Evolutionary conservation across 2,888 invertebrate species (phyloP).

Genomic region (Xanthorhoe spadicearia): DNA sequence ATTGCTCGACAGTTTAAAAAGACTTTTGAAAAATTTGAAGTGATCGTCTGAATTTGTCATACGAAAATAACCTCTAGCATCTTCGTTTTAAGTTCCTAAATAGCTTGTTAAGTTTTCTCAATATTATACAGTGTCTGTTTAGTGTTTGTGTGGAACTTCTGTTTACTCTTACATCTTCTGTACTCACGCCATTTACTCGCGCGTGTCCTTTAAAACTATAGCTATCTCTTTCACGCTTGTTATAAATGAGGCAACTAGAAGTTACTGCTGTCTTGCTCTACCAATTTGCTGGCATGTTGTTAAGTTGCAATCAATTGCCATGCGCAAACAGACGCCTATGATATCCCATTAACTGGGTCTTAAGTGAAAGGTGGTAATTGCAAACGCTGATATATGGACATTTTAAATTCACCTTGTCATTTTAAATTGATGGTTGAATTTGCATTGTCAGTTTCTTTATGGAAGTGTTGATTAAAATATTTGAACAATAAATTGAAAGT

Average conservation of each 20-base stretch:
- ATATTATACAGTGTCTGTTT: conserved; percentile 13
- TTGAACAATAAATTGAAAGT: conserved; percentile 9
- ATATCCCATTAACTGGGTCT: conserved; percentile 81
- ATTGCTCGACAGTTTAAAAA: neutral
- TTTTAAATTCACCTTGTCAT: conserved; percentile 33
- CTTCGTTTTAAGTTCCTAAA: neutral
- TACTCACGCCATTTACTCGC: conserved; percentile 60
- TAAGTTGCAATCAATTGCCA: conserved; percentile 85
- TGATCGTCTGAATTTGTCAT: neutral
- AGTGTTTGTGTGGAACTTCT: conserved; percentile 16
- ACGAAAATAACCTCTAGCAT: neutral
- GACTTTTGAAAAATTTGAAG: neutral
- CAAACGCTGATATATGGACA: conserved; percentile 45
- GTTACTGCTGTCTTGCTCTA: conserved; percentile 56
- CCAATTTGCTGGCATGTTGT: conserved; percentile 83
- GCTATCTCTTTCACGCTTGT: conserved; percentile 50
- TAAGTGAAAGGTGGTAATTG: conserved; percentile 58
- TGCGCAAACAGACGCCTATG: conserved; percentile 85
- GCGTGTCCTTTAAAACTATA: conserved; percentile 46
- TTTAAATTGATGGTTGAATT: conserved; percentile 24
- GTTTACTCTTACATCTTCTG: conserved; percentile 21
- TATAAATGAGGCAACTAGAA: neutral
- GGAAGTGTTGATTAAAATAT: conserved; percentile 19
- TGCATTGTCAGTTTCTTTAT: conserved; percentile 3
- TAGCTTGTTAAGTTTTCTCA: neutral